Evolutionary conservation across 2,888 invertebrate species (phyloP), one percentile per base, ranked within the genome.

Genomic region (Reticulitermes lucifugus): DNA sequence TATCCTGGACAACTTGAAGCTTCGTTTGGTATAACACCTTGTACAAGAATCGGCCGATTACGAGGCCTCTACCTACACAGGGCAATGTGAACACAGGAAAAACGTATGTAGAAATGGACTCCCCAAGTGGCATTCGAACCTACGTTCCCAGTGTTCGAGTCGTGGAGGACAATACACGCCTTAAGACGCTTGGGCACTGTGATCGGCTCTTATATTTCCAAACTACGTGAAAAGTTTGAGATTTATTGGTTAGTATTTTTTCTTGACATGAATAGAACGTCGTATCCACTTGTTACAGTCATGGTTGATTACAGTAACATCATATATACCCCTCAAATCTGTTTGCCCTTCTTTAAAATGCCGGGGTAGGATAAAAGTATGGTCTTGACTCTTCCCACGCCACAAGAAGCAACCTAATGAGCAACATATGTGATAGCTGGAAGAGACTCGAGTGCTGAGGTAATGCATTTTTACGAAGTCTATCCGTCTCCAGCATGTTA

Each of bases 401-500:
- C 25, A 29, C 73, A 73, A 73, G 73, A 73, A 73, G 73, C 73
- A 21, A 18, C 41, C 41, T 73, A 73, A 73, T 73, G 73, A 73
- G 41, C 73, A 73, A 73, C 73, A 18, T 73, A 41, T 73, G 41
- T 18, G 73, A 73, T 73, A 73, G 18, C 2, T 2, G 73, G 9
- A 70, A 5, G 65, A 18, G 41, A 73, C 41, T 73, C 41, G 73
- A 73, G 73, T 73, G 35, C 73, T 41, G 73, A 41, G 41, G 73
- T 73, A 73, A 41, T 73, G 73, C 73, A 41, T 71, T 71, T 71
- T 71, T 71, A 71, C 71, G 25, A 71, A 71, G 73, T 21, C 41
- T 73, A 41, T 73, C 73, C 41, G 73, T 73, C 41, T 25, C 41
- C 18, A 25, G 41, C 73, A 41, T 73, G 73, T 73, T 41, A 73